Evolutionary conservation across 2,797 vertebrate species (phyloP).

Genomic region (Borostomias antarcticus): DNA sequence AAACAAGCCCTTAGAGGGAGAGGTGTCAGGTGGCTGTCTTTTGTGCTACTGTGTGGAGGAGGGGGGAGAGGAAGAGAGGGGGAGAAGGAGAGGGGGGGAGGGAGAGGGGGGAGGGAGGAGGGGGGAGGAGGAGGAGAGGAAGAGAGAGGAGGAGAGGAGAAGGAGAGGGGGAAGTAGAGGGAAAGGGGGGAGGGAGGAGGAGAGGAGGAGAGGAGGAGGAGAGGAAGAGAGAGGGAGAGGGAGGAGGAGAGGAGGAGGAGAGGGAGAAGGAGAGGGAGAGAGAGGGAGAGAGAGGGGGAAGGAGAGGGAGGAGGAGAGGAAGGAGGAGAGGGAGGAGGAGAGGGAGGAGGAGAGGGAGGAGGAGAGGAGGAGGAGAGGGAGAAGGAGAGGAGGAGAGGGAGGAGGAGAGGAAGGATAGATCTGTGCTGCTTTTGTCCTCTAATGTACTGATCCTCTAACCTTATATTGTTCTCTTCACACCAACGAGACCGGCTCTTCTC

Average conservation of each 20-base stretch:
- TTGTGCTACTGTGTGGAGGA: slow-evolving; percentile 53
- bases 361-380: slow-evolving; percentile 29
- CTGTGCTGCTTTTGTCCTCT: slow-evolving; percentile 43
- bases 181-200: slow-evolving; percentile 6
- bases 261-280: slow-evolving; percentile 18
- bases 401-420: slow-evolving; percentile 14
- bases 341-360: slow-evolving; percentile 28
- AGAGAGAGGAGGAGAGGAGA: slow-evolving; percentile 25
- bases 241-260: slow-evolving; percentile 1
- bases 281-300: slow-evolving; percentile 50
- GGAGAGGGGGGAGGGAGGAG: slow-evolving; percentile 23
- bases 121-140: neutral
- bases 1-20: slow-evolving; percentile 60
- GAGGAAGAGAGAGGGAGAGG: neutral
- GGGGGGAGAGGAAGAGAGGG: slow-evolving; percentile 45
- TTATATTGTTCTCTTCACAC: slow-evolving; percentile 27
- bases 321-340: neutral
- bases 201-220: too few species aligned
- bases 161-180: slow-evolving; percentile 34
- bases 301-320: slow-evolving; percentile 30
- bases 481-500: slow-evolving; percentile 55
- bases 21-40: slow-evolving; percentile 74
- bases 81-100: slow-evolving; percentile 53
- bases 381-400: slow-evolving; percentile 5
- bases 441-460: slow-evolving; percentile 21